Evolutionary conservation across 2,797 vertebrate species (phyloP).

Genomic region (Alauda arvensis): DNA sequence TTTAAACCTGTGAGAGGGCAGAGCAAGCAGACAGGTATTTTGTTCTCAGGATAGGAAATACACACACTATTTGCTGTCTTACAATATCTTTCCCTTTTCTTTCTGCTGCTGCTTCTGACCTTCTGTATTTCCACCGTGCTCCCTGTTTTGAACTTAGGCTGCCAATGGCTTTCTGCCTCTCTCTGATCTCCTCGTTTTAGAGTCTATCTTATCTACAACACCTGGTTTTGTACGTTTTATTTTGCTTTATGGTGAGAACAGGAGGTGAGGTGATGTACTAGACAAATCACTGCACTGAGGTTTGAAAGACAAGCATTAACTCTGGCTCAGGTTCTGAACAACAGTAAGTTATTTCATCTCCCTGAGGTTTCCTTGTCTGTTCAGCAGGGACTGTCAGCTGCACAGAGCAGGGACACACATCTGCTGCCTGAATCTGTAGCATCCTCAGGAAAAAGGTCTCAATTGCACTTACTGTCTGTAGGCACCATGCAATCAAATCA

Average conservation of each 20-base stretch:
- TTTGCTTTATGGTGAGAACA: neutral
- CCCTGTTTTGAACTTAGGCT: slow-evolving; percentile 10
- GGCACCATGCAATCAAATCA: neutral
- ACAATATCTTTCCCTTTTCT: neutral
- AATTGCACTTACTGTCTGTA: neutral
- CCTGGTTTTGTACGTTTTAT: neutral
- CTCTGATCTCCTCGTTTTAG: neutral
- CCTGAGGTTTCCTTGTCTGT: neutral
- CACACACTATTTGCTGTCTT: neutral
- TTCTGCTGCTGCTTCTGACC: slow-evolving; percentile 14
- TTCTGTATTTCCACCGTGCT: neutral
- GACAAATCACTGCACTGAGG: neutral
- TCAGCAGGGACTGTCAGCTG: neutral
- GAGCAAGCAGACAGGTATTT: neutral
- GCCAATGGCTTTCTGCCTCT: neutral
- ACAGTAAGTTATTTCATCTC: neutral
- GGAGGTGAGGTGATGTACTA: neutral
- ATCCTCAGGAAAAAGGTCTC: neutral
- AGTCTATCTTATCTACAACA: neutral
- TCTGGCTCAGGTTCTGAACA: neutral
- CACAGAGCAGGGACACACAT: neutral
- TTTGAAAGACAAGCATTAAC: slow-evolving; percentile 6
- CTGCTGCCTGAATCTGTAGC: neutral
- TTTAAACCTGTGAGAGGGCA: neutral
- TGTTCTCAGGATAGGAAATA: neutral